These are phyloP conservation scores for Callosobruchus maculatus DNA, from an alignment of 2,888 invertebrate species.

Conservation along the genomic window DNA sequence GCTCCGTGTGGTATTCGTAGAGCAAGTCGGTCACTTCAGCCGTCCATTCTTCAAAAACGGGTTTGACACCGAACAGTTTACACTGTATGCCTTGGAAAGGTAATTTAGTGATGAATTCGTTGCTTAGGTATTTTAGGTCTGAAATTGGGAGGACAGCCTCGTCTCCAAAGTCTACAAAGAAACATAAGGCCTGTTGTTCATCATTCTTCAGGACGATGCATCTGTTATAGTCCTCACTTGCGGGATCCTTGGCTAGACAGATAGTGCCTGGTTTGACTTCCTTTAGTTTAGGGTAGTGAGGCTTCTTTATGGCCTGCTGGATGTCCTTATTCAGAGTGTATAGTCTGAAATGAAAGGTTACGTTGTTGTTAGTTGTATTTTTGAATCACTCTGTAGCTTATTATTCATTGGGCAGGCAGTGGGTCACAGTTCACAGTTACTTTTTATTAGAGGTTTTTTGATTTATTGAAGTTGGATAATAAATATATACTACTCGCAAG, in stretches of 20 bases:
- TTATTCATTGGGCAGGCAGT: no score
- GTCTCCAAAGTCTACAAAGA: constrained; percentile 65
- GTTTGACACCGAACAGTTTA: constrained; percentile 53
- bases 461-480: no score
- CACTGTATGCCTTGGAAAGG: constrained; percentile 65
- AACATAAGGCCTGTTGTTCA: constrained; percentile 51
- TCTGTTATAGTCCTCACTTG: constrained; percentile 45
- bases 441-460: no score
- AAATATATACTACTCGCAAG: no score
- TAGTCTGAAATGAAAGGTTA: constrained; percentile 19
- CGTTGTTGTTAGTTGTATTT: no score
- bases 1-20: constrained; percentile 49
- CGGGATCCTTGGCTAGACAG: constrained; percentile 53
- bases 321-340: constrained; percentile 27
- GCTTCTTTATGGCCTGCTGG: constrained; percentile 20
- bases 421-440: no score
- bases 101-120: constrained; percentile 51
- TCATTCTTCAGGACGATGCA: constrained; percentile 48
- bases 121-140: constrained; percentile 52
- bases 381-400: no score
- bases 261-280: constrained; percentile 47
- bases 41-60: constrained; percentile 52
- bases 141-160: constrained; percentile 46
- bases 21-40: constrained; percentile 55
- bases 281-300: constrained; percentile 31